These are phyloP conservation scores for Electrona antarctica DNA, from an alignment of 2,113 vertebrate species.

Conservation along the genomic window DNA sequence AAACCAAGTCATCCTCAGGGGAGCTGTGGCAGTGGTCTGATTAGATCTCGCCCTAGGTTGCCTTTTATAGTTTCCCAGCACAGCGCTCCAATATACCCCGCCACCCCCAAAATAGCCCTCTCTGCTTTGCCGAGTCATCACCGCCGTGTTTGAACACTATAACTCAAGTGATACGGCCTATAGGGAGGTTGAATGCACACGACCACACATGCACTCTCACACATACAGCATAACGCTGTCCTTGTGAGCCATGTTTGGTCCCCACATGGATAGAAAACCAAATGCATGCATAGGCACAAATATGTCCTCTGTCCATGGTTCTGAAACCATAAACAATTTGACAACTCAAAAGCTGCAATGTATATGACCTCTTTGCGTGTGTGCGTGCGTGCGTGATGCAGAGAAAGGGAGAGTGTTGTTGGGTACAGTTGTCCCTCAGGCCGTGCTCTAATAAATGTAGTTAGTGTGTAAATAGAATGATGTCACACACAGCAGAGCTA, in stretches of 20 bases:
- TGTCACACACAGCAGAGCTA: slow-evolving; percentile 35
- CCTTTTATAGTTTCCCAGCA: slow-evolving; percentile 57
- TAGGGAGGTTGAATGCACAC: slow-evolving; percentile 19
- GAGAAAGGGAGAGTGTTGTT: background rate
- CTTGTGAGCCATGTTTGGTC: background rate
- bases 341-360: too few relatives aligned
- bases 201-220: slow-evolving; percentile 31
- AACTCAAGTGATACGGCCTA: slow-evolving; percentile 31
- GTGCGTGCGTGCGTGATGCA: slow-evolving; percentile 15
- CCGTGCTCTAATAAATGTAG: slow-evolving; percentile 35
- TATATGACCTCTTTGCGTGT: background rate
- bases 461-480: slow-evolving; percentile 53
- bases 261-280: slow-evolving; percentile 21
- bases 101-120: slow-evolving; percentile 54
- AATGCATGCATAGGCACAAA: background rate
- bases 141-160: slow-evolving; percentile 30
- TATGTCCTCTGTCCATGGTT: background rate
- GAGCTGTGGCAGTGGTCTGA: slow-evolving; percentile 37
- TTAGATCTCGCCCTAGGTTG: slow-evolving; percentile 35
- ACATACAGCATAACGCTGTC: background rate
- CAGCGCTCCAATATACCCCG: slow-evolving; percentile 34
- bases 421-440: background rate
- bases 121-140: slow-evolving; percentile 55
- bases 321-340: too few relatives aligned
- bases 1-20: slow-evolving; percentile 23